These are phyloP conservation scores for Brassicogethes aeneus DNA, from an alignment of 2,888 invertebrate genomes.

Conservation along the genomic window DNA sequence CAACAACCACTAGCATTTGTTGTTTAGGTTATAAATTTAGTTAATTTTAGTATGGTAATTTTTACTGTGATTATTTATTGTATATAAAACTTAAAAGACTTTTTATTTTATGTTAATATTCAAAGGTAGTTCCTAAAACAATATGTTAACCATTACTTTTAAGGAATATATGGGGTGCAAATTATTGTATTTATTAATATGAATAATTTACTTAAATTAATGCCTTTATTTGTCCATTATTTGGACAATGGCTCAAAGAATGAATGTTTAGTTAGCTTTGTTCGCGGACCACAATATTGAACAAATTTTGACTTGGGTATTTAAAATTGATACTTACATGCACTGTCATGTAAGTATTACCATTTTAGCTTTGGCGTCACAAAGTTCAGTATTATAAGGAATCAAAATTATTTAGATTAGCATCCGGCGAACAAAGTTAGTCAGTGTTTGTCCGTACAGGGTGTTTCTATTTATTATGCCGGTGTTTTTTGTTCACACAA, in stretches of 20 bases:
- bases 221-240: constrained; percentile 12
- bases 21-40: constrained; percentile 8
- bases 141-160: constrained; percentile 33
- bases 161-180: constrained; percentile 16
- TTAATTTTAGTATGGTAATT: constrained; percentile 21
- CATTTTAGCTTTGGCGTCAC: no score
- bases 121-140: constrained; percentile 33
- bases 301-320: no score
- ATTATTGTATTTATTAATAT: background rate
- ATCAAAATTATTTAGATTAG: no score
- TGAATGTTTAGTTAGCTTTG: no score
- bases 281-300: no score
- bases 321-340: no score
- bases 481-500: no score
- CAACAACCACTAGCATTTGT: constrained; percentile 18
- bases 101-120: constrained; percentile 29
- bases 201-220: background rate
- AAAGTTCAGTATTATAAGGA: no score
- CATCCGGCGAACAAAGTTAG: no score
- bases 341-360: no score
- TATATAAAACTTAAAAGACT: constrained; percentile 32
- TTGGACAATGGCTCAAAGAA: constrained; percentile 6
- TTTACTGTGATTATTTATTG: constrained; percentile 34
- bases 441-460: no score
- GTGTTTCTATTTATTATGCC: no score